A percentile compares a stretch with the other conserved stretches of the same genome.
phyloP scores from a whole-genome alignment of 1,140 invertebrate genomes.

The Octopus bimaculoides region DNA sequence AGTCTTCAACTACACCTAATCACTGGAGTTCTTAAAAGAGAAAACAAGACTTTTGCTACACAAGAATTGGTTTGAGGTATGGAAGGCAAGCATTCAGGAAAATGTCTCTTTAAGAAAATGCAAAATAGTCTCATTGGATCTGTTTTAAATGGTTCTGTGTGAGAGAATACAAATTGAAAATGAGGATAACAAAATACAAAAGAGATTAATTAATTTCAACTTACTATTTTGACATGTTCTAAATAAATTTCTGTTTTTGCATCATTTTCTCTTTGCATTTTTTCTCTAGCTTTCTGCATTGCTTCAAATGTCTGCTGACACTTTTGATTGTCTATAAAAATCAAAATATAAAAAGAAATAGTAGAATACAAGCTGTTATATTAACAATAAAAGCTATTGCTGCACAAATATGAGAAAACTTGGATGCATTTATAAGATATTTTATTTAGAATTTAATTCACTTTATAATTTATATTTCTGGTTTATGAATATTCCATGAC shows the following conservation, averaged over 20 bases:
- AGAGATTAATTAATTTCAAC: not conserved
- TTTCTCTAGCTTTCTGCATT: conserved; percentile 37
- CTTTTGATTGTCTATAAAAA: conserved; percentile 28
- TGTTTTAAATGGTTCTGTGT: not conserved
- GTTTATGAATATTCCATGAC: too few relatives aligned
- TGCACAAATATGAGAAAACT: not conserved
- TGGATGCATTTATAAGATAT: too few relatives aligned
- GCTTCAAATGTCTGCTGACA: conserved; percentile 33
- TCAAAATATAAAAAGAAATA: not conserved
- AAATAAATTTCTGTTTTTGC: conserved; percentile 29
- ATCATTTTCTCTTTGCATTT: conserved; percentile 38
- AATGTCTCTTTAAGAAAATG: too few relatives aligned
- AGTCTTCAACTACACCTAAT: too few relatives aligned
- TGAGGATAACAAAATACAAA: not conserved
- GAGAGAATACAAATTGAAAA: not conserved
- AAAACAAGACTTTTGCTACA: too few relatives aligned
- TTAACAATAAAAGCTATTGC: too few relatives aligned
- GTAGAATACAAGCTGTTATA: not conserved
- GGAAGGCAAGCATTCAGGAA: too few relatives aligned
- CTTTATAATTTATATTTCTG: too few relatives aligned
- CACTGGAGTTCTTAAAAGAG: too few relatives aligned
- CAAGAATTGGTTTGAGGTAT: too few relatives aligned
- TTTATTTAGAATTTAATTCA: too few relatives aligned
- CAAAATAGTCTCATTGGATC: too few relatives aligned
- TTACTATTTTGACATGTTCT: conserved; percentile 33